A percentile compares a stretch with the other conserved stretches of the same genome.
phyloP scores from a whole-genome alignment of 2,888 invertebrate species.

The Epicampocera succincta region DNA sequence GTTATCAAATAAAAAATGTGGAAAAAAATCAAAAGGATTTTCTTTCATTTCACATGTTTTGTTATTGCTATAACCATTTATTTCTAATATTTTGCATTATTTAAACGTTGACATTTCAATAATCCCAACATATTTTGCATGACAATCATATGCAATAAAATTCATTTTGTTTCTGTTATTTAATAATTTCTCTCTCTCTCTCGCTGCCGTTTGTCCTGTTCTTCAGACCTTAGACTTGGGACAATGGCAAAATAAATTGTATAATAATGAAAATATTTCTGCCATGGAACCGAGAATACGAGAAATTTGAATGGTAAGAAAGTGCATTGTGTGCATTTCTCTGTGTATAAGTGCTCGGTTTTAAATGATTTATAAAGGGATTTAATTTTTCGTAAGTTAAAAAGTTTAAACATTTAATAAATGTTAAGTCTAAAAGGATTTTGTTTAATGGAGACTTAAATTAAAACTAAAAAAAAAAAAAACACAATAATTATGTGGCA shows the following conservation, averaged over 20 bases:
- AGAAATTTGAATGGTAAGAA: conserved; percentile 11
- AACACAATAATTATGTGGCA: too few species aligned
- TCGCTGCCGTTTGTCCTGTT: not conserved
- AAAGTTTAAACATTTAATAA: conserved; percentile 54
- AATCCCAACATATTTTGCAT: conserved; percentile 69
- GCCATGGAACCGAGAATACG: conserved; percentile 15
- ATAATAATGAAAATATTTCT: conserved; percentile 57
- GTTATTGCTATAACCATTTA: conserved; percentile 36
- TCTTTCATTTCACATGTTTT: conserved; percentile 1
- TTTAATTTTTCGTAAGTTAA: conserved; percentile 35
- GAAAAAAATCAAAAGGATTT: conserved; percentile 40
- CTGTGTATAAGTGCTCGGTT: not conserved
- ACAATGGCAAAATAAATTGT: conserved; percentile 41
- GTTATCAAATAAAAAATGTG: conserved; percentile 4
- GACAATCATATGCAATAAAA: conserved; percentile 67
- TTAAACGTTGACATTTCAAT: conserved; percentile 69
- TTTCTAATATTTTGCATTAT: conserved; percentile 65
- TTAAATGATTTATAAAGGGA: conserved; percentile 43
- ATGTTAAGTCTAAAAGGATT: conserved; percentile 43
- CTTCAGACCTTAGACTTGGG: conserved; percentile 6
- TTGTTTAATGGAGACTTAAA: conserved; percentile 19
- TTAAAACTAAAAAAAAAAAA: not conserved
- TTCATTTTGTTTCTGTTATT: conserved; percentile 54
- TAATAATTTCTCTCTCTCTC: not conserved
- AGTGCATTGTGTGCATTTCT: conserved; percentile 15